Evolutionary conservation across 2,888 invertebrate genomes (phyloP).

Genomic region (Heliothis peltigera): DNA sequence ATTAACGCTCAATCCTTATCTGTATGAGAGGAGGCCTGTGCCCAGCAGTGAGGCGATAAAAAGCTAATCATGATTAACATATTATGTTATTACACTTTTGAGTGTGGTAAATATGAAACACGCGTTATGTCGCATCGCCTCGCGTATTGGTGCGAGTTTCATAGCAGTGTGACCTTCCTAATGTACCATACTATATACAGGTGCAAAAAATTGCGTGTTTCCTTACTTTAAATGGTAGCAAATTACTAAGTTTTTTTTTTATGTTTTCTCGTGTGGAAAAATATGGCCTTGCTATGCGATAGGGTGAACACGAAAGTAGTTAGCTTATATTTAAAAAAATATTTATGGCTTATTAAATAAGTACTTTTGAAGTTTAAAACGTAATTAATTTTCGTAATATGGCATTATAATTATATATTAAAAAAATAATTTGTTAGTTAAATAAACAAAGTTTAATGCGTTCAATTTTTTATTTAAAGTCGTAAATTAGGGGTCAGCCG

Average conservation of each 20-base stretch:
- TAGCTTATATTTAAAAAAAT: slow-evolving; percentile 18
- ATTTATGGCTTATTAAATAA: slow-evolving; percentile 22
- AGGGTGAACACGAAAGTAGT: slow-evolving; percentile 35
- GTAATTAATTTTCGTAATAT: slow-evolving; percentile 1
- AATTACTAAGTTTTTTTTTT: slow-evolving; percentile 20
- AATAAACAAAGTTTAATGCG: too few relatives aligned
- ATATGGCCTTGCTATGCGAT: slow-evolving; percentile 16
- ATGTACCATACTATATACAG: slow-evolving; percentile 25
- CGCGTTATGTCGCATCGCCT: not conserved
- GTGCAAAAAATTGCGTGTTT: slow-evolving; percentile 25
- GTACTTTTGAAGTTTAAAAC: not conserved
- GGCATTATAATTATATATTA: too few relatives aligned
- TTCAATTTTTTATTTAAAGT: too few relatives aligned
- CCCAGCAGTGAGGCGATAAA: too few relatives aligned
- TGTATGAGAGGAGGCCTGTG: too few relatives aligned
- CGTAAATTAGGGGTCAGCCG: too few relatives aligned
- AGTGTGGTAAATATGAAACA: too few relatives aligned
- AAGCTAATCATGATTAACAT: too few relatives aligned
- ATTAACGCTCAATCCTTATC: too few relatives aligned
- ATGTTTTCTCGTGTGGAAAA: slow-evolving; percentile 22
- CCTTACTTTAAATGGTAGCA: slow-evolving; percentile 35
- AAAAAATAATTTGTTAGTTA: too few relatives aligned
- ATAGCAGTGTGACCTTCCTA: not conserved
- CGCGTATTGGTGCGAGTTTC: not conserved
- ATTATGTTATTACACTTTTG: too few relatives aligned